phyloP scores from a whole-genome alignment of 2,888 invertebrate species.

The Fragum sueziense region DNA sequence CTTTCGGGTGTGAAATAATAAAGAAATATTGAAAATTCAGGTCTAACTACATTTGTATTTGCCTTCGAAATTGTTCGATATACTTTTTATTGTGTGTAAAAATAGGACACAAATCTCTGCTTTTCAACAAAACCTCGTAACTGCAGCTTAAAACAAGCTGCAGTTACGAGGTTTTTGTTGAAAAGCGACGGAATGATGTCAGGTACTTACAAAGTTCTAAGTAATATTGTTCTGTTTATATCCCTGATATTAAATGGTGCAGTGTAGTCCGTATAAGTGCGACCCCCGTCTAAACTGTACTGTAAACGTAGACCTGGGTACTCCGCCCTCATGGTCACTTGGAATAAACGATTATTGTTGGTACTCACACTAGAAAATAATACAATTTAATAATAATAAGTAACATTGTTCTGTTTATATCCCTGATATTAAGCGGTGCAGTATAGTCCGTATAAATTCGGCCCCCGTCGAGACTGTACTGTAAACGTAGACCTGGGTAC shows the following conservation, averaged over 20 bases:
- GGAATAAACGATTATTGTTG: slow-evolving; percentile 42
- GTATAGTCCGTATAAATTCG: slow-evolving; percentile 41
- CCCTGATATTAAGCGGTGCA: slow-evolving; percentile 32
- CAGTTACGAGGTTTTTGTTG: too few relatives aligned
- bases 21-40: too few relatives aligned
- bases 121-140: too few relatives aligned
- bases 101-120: too few relatives aligned
- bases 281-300: slow-evolving; percentile 62
- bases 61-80: too few relatives aligned
- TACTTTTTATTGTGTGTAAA: too few relatives aligned
- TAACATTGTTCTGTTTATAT: slow-evolving; percentile 39
- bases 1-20: too few relatives aligned
- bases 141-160: too few relatives aligned
- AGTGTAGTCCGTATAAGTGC: slow-evolving; percentile 41
- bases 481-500: slow-evolving; percentile 66
- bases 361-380: slow-evolving; percentile 40
- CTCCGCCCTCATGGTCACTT: slow-evolving; percentile 49
- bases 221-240: slow-evolving; percentile 34
- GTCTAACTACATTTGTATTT: too few relatives aligned
- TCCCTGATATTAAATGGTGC: slow-evolving; percentile 41
- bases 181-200: too few relatives aligned
- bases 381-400: too few relatives aligned
- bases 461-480: slow-evolving; percentile 64
- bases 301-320: slow-evolving; percentile 68
- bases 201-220: slow-evolving; percentile 52